These are phyloP conservation scores for Colaptes auratus DNA, from an alignment of 2,113 vertebrate genomes.

Conservation along the genomic window DNA sequence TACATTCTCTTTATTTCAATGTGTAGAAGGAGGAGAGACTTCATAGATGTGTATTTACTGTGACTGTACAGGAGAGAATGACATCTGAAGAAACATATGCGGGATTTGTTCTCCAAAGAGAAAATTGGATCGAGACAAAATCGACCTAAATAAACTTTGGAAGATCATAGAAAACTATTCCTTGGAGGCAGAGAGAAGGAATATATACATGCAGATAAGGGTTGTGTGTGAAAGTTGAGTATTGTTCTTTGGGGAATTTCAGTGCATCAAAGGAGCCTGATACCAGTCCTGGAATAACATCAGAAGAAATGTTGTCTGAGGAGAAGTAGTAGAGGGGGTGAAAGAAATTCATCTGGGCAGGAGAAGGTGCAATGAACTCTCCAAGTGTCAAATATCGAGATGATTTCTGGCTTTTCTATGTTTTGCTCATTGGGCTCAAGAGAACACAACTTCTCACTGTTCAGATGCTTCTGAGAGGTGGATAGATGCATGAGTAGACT, in stretches of 20 bases:
- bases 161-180: conserved; percentile 24
- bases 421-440: neutral
- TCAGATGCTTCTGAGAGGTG: neutral
- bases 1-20: neutral
- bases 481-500: neutral
- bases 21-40: conserved; percentile 22
- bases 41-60: neutral
- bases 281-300: conserved; percentile 28
- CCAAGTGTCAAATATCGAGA: neutral
- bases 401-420: neutral
- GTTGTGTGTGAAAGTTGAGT: neutral
- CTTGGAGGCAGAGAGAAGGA: conserved; percentile 28
- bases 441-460: neutral
- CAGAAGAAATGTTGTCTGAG: neutral
- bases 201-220: conserved; percentile 24
- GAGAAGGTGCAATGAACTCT: neutral
- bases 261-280: conserved; percentile 17
- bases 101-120: conserved; percentile 30
- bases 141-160: conserved; percentile 35
- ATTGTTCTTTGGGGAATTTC: conserved; percentile 29
- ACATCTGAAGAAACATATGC: conserved; percentile 7
- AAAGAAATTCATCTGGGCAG: neutral
- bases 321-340: neutral
- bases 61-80: neutral
- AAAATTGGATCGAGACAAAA: conserved; percentile 34